These are phyloP conservation scores for Sinelater perroti DNA, from an alignment of 2,888 invertebrate genomes.

Conservation along the genomic window DNA sequence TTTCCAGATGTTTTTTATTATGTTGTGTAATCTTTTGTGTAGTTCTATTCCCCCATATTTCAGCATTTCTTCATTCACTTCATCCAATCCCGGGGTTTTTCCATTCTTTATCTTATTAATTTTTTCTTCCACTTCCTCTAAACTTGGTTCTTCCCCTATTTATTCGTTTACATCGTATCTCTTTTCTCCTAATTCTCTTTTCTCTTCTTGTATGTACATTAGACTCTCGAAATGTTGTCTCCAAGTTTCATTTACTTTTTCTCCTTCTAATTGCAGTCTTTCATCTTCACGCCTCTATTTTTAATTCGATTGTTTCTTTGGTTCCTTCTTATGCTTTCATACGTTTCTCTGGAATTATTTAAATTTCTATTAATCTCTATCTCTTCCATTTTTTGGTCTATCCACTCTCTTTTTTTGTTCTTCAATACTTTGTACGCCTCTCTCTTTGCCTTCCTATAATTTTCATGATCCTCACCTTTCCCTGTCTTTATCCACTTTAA, in stretches of 20 bases:
- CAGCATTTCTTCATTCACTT: conserved; percentile 11
- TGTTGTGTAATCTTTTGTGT: not conserved
- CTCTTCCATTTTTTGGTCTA: conserved; percentile 2
- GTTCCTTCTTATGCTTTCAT: not conserved
- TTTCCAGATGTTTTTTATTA: conserved; percentile 7
- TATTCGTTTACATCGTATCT: too few species aligned
- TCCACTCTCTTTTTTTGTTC: conserved; percentile 3
- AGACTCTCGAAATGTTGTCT: conserved; percentile 3
- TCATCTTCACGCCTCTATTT: not conserved
- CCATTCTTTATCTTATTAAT: conserved; percentile 3
- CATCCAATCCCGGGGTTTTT: conserved; percentile 3
- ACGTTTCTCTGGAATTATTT: conserved; percentile 4
- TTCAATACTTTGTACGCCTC: conserved; percentile 6
- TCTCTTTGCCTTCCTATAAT: not conserved
- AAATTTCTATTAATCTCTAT: not conserved
- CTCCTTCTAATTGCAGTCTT: not conserved
- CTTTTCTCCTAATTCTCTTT: not conserved
- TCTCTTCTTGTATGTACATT: not conserved
- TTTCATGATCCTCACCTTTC: not conserved
- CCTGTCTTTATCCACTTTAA: not conserved
- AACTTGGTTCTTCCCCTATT: not conserved
- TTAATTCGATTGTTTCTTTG: conserved; percentile 1
- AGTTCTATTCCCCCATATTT: conserved; percentile 11
- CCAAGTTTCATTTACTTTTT: not conserved
- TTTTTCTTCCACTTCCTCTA: not conserved